These are phyloP conservation scores for Carcharodon carcharias DNA, from an alignment of 2,797 vertebrate species.

Conservation along the genomic window DNA sequence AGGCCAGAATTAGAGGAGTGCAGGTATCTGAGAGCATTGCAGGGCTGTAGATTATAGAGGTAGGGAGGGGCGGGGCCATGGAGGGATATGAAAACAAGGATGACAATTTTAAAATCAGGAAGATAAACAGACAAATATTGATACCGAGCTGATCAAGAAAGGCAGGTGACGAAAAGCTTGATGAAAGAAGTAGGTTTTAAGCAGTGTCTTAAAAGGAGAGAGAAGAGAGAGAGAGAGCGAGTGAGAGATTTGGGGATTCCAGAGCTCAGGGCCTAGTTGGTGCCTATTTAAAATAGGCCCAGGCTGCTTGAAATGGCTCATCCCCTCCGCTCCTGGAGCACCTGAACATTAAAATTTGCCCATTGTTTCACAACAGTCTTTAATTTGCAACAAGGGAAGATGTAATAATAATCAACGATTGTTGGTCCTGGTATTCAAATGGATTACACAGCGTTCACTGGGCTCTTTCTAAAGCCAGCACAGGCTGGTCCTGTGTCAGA, in stretches of 20 bases:
- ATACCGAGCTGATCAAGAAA: not conserved
- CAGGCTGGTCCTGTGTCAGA: not conserved
- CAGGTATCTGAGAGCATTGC: too few species aligned
- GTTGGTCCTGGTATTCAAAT: not conserved
- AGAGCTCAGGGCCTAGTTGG: not conserved
- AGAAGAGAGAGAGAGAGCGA: too few species aligned
- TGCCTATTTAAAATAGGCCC: not conserved
- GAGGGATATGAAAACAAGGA: too few species aligned
- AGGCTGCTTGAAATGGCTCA: not conserved
- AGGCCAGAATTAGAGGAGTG: too few species aligned
- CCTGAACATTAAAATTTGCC: not conserved
- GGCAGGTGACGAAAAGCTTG: not conserved
- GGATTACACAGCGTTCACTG: not conserved
- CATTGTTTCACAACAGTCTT: not conserved
- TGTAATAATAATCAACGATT: not conserved
- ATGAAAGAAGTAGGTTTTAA: not conserved
- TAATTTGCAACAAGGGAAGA: not conserved
- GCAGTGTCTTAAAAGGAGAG: not conserved
- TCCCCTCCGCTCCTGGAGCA: not conserved
- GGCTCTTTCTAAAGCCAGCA: not conserved
- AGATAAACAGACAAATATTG: not conserved
- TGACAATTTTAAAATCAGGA: not conserved
- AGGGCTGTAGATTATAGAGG: too few species aligned
- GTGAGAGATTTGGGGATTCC: not conserved
- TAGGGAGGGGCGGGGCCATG: too few species aligned